Evolutionary conservation across 2,888 invertebrate species (phyloP), one percentile per base, ranked within the genome.

Genomic region (Protula sp.): DNA sequence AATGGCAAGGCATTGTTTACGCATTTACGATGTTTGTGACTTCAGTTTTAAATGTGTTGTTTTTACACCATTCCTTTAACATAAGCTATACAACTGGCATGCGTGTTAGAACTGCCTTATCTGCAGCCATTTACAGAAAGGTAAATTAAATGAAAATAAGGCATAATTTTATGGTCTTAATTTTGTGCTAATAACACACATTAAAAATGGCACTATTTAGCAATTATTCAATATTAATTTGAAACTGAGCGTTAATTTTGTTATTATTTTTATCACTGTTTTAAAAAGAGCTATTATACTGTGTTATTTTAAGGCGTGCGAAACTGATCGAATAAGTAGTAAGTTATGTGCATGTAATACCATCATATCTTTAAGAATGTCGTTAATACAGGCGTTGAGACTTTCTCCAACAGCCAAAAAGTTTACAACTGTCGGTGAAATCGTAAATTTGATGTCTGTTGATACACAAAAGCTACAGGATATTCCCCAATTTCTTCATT

Each of bases 341-440:
- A n/a, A n/a, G n/a, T n/a, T n/a, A n/a, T n/a, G n/a, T n/a, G n/a
- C n/a, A n/a, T n/a, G n/a, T n/a, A n/a, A n/a, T n/a, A n/a, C n/a
- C n/a, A n/a, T n/a, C n/a, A n/a, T n/a, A n/a, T n/a, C n/a, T n/a
- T n/a, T n/a, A n/a, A n/a, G n/a, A n/a, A n/a, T n/a, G n/a, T n/a
- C n/a, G n/a, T n/a, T 2, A 22, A 47, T 50, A 14, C 47, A 60
- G 60, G 47, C 61, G 2, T 22, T 61, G 31, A 48, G 52, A 26
- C 45, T 62, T 30, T 59, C 91, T 0, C 91, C 90, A 76, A 82
- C 87, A 0, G 87, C 91, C 0, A 85, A 89, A 63, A 91, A 90
- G 75, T 89, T 89, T 72, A 88, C 90, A 0, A 91, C 92, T 0
- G 89, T 91, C 0, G 62, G 62, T 9, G 60, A 56, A 45, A 59